Base-by-base conservation (phyloP, 2,888 invertebrate genomes). In the Ariolimax columbianus region DNA sequence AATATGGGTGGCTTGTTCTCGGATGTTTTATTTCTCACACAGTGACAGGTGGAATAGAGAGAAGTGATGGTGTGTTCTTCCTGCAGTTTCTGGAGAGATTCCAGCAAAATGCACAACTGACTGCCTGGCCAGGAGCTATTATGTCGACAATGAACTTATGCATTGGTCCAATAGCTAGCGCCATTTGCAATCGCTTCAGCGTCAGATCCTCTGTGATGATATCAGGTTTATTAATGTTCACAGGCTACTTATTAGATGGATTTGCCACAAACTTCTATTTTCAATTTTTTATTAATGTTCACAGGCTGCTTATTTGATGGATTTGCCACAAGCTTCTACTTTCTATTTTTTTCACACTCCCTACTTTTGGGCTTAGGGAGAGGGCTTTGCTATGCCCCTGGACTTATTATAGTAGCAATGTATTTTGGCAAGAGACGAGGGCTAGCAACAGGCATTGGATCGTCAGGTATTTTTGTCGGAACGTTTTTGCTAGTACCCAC, bases 1-100 rank as follows among this genome's bases (percentile, higher is more conserved):
- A 92, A 0, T 92, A 90, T 89, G 92, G 91, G 9, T 92, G 92
- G 92, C 87, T 89, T 33, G 86, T 91, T 47, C 66, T 91, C 0
- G 91, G 91, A 3, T 88, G 90, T 66, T 86, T 86, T 72, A 38
- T 91, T 11, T 87, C 88, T 72, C 91, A 91, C 81, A 36, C 89
- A 17, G 79, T 92, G 14, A 87, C 89, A 66, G 91, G 90, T 86
- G 91, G 91, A 1, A 81, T 91, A 11, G 90, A 91, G 83, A 89
- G 91, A 77, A 88, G 91, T 3, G 89, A 90, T 73, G 92, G 92
- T 2, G 87, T 92, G 9, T 83, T 91, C 84, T 92, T 89, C 84
- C 81, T 91, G 11, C 87, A 90, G 80, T 88, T 92, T 63, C 83
- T 88, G 17, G 89, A 89, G 40, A 82, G 86, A 75, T 92, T 90